Conservation (phyloP, 2,888 invertebrate genomes). For the Orchesella flavescens region DNA sequence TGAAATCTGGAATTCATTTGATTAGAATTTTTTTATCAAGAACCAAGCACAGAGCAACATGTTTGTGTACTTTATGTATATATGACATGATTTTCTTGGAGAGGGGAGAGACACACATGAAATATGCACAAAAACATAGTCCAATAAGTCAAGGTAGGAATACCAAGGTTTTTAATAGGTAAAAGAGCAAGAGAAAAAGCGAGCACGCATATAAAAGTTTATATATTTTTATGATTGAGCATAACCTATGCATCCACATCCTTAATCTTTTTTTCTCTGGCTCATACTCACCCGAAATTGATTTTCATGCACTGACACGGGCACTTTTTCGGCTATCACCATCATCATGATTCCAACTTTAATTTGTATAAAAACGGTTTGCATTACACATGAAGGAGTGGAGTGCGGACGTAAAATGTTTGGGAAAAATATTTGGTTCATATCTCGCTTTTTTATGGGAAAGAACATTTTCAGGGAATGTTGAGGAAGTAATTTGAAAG, state of each 20-base stretch:
- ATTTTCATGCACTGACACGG: constrained; percentile 63
- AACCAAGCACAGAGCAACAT: constrained; percentile 36
- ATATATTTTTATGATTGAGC: too few relatives aligned
- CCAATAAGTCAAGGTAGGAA: constrained; percentile 3
- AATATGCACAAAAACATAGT: constrained; percentile 10
- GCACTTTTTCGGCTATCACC: constrained; percentile 8
- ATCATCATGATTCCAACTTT: background rate
- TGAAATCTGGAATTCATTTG: constrained; percentile 60
- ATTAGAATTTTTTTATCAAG: constrained; percentile 51
- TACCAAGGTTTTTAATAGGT: background rate
- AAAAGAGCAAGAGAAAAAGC: too few relatives aligned
- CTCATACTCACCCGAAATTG: constrained; percentile 18
- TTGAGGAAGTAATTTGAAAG: constrained; percentile 30
- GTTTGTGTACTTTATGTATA: constrained; percentile 36
- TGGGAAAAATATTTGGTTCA: background rate
- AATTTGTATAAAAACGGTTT: background rate
- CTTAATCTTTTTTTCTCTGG: background rate
- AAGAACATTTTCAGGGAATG: constrained; percentile 26
- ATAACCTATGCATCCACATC: too few relatives aligned
- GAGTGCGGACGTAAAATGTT: background rate
- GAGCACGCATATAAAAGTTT: too few relatives aligned
- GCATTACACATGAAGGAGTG: background rate
- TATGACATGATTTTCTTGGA: constrained; percentile 12
- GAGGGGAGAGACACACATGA: background rate
- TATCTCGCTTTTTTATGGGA: background rate